Percentiles rank a stretch among this genome's conserved stretches.
Evolutionary conservation across 1,140 invertebrate genomes (phyloP).

Genomic region (Drosophila aff.): DNA sequence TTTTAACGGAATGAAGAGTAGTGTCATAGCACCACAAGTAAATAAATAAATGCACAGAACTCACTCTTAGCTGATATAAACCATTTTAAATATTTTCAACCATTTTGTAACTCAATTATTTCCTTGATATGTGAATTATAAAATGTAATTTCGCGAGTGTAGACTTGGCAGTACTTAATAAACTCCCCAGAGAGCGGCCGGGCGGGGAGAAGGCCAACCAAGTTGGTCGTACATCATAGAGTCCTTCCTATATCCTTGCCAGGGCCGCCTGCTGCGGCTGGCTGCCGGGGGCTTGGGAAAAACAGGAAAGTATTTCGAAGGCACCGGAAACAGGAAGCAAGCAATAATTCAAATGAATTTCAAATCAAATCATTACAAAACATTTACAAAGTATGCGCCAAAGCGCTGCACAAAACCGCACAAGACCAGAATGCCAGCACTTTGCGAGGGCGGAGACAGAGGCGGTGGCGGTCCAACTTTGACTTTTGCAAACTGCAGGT

Average conservation of each 20-base stretch:
- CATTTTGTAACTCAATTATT: neutral
- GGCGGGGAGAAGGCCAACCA: constrained; percentile 39
- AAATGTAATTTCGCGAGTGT: neutral
- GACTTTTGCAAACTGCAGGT: constrained; percentile 58
- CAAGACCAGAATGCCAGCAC: constrained; percentile 32
- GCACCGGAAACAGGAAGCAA: constrained; percentile 84
- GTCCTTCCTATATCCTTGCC: constrained; percentile 66
- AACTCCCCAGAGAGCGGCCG: constrained; percentile 50
- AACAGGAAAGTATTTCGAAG: constrained; percentile 83
- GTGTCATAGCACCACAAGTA: neutral
- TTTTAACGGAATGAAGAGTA: no score
- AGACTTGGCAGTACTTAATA: constrained; percentile 77
- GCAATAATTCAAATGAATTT: constrained; percentile 85
- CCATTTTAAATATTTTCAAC: neutral
- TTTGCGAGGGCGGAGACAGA: neutral
- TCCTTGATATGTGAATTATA: no score
- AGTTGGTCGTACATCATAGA: constrained; percentile 72
- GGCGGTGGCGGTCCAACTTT: constrained; percentile 31
- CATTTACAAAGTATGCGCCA: constrained; percentile 82
- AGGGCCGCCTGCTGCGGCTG: constrained; percentile 48
- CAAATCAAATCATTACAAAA: constrained; percentile 85
- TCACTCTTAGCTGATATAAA: neutral
- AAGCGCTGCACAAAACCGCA: constrained; percentile 79
- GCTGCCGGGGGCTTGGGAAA: neutral
- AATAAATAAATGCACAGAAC: neutral